phyloP scores from a whole-genome alignment of 2,797 vertebrate species.

The Sebastes iracundus region DNA sequence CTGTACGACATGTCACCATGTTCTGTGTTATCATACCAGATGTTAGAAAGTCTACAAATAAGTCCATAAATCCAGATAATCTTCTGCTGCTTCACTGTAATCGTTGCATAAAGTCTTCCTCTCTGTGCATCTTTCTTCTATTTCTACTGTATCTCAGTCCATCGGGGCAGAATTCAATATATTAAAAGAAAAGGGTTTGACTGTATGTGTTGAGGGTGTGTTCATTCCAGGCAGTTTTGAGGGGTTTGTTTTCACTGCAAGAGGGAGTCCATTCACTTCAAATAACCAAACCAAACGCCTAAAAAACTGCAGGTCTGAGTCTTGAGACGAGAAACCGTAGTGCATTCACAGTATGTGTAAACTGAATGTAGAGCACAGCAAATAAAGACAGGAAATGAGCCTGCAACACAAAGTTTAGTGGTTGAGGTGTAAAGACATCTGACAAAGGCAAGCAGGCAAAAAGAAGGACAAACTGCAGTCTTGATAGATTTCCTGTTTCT shows the following conservation, averaged over 20 bases:
- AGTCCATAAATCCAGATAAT: background rate
- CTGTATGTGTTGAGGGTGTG: slow-evolving; percentile 20
- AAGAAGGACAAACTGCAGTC: background rate
- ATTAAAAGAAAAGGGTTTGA: background rate
- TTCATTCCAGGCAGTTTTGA: background rate
- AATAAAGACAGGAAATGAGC: background rate
- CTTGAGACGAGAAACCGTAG: background rate
- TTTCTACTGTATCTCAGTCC: background rate
- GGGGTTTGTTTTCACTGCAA: background rate
- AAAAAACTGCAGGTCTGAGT: background rate
- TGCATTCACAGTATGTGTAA: background rate
- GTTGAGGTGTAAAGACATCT: background rate
- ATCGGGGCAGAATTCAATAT: background rate
- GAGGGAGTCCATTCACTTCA: slow-evolving; percentile 3
- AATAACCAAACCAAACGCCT: background rate
- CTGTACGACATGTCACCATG: background rate
- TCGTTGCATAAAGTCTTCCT: background rate
- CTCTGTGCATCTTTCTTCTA: background rate
- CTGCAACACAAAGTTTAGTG: background rate
- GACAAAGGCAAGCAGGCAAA: background rate
- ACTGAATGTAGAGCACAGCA: background rate
- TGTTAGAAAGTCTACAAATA: background rate
- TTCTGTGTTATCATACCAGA: slow-evolving; percentile 11
- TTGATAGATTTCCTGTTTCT: background rate
- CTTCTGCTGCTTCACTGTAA: background rate